Base-by-base conservation (phyloP, 1,140 invertebrate genomes). In the Hylaeus anthracinus region DNA sequence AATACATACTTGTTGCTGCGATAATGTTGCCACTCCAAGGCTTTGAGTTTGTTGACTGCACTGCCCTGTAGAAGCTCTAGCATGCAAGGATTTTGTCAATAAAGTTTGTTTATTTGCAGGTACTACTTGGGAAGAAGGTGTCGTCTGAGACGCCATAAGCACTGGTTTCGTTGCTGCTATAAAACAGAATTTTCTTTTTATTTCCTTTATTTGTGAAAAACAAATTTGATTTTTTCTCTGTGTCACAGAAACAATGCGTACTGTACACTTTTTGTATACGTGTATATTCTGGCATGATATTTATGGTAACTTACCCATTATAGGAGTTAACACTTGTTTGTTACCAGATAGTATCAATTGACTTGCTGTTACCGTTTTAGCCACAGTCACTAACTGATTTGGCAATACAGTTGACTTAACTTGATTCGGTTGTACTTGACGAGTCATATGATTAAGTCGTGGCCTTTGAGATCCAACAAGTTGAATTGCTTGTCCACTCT, bases 381-480 rank as follows among this genome's bases (percentile, higher is more conserved):
- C 91, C 69, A 92, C 92, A 72, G 92, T 91, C 41, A 93, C 90
- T 64, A 94, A 85, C 69, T 93, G 92, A 89, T 91, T 93, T 75
- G 91, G 90, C 80, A 94, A 87, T 86, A 92, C 88, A 87, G 92
- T 87, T 37, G 93, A 87, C 86, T 94, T 92, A 61, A 94, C 83
- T 90, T 95, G 94, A 85, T 92, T 94, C 72, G 90, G 93, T 87
- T 91, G 94, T 85, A 92, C 91, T 89, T 94, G 94, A 82, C 94
- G 94, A 75, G 91, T 81, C 89, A 92, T 94, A 92, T 94, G 94
- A 93, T 88, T 91, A 92, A 94, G 94, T 81, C 94, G 94, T 63
- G 94, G 92, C 82, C 95, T 93, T 86, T 94, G 95, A 72, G 94
- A 94, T 86, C 95, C 94, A 77, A 95, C 93, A 43, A 95, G 92